Evolutionary conservation across 2,888 invertebrate species (phyloP), one percentile per base, ranked within the genome.

Genomic region (Alcis repandata): DNA sequence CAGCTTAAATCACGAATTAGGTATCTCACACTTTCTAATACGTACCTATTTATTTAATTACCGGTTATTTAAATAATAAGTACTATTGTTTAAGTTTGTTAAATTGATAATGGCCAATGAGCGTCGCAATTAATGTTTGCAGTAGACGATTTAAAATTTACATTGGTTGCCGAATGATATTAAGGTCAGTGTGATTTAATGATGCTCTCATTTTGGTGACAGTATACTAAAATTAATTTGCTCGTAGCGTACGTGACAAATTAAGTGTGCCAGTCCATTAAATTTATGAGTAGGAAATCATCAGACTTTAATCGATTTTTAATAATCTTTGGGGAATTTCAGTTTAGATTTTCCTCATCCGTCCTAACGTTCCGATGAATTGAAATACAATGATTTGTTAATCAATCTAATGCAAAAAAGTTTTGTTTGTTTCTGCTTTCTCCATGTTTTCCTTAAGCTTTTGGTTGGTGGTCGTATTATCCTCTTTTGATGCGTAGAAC

Each of bases 161-260:
- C 60, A 59, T 41, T 52, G 48, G 79, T 82, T 84, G 85, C 84
- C 74, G 78, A 79, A 78, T 66, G 68, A 73, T 79, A 88, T 90
- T 87, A 88, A 82, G 86, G 85, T 76, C 83, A 84, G 73, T 78
- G 75, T 84, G 74, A 83, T 85, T 82, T 81, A 74, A 75, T 85
- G 74, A 91, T 79, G 79, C 68, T 83, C 82, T 69, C 82, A 89
- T 90, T 90, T 88, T 58, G 46, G 67, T 70, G 71, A 80, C 81
- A 75, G 76, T 74, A 77, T 81, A 82, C 79, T 78, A 79, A 72
- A 80, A 13, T 70, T 69, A 75, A 79, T 81, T 83, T 78, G 69
- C 71, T 70, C 65, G 46, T 68, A 74, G 87, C 84, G 82, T 91
- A 90, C 91, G 90, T 91, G 91, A 90, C 90, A 77, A 76, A 80